Evolutionary conservation across 23 tunicate species (phyloP).

Genomic region (Trididemnum clinides): DNA sequence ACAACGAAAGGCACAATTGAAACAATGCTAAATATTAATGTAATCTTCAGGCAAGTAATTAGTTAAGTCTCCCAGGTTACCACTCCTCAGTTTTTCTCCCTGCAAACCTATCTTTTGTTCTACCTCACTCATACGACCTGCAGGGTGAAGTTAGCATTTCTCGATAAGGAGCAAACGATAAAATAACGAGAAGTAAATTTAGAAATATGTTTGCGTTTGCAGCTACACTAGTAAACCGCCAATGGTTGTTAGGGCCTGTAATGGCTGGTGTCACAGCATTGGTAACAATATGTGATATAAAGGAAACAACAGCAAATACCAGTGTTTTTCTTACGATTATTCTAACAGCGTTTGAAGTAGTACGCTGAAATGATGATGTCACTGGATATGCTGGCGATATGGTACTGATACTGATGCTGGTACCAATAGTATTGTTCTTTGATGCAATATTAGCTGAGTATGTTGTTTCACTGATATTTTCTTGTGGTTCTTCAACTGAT

Average conservation of each 20-base stretch:
- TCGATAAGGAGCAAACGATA: background rate
- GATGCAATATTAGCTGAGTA: no score
- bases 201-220: background rate
- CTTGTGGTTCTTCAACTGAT: no score
- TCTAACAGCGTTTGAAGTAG: background rate
- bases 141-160: background rate
- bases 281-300: background rate
- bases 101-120: no score
- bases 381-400: no score
- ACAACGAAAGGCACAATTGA: no score
- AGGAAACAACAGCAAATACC: background rate
- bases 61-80: no score
- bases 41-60: no score
- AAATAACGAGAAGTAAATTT: background rate
- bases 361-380: background rate
- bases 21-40: no score
- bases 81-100: no score
- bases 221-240: background rate
- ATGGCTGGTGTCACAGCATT: background rate
- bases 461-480: no score
- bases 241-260: background rate
- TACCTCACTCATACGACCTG: background rate
- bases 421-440: no score
- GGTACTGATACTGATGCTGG: no score
- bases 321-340: background rate